Percentiles rank a stretch among this genome's conserved stretches.
These are phyloP conservation scores for Cyphomyrus discorhynchus DNA, from an alignment of 2,113 vertebrate species.

Conservation along the genomic window DNA sequence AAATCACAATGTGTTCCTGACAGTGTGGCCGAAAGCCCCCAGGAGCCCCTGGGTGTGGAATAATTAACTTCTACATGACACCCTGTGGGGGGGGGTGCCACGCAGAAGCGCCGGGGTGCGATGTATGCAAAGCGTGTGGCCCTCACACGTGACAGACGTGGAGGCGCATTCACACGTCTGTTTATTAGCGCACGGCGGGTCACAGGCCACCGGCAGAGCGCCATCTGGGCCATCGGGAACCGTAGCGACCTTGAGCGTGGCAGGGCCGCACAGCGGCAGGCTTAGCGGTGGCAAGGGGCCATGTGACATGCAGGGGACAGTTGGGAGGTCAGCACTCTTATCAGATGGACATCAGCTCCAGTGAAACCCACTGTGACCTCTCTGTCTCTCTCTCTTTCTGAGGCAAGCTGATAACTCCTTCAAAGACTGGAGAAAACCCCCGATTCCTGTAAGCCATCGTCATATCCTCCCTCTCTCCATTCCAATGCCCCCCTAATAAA, in stretches of 20 bases:
- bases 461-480: neutral
- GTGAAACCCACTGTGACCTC: neutral
- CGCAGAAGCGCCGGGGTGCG: neutral
- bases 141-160: neutral
- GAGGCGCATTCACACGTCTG: neutral
- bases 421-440: neutral
- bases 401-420: neutral
- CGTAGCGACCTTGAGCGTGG: neutral
- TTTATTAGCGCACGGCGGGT: neutral
- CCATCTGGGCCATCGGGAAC: neutral
- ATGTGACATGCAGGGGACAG: neutral
- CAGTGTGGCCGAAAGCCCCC: neutral
- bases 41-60: neutral
- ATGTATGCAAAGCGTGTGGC: neutral
- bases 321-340: neutral
- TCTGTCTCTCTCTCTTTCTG: neutral
- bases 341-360: neutral
- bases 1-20: neutral
- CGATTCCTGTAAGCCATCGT: neutral
- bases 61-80: conserved; percentile 6
- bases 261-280: neutral
- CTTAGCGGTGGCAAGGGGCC: neutral
- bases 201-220: neutral
- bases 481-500: neutral
- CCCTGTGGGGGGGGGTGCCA: neutral